Base-by-base conservation (phyloP, 1,140 invertebrate genomes). In the Chironomus tepperi region DNA sequence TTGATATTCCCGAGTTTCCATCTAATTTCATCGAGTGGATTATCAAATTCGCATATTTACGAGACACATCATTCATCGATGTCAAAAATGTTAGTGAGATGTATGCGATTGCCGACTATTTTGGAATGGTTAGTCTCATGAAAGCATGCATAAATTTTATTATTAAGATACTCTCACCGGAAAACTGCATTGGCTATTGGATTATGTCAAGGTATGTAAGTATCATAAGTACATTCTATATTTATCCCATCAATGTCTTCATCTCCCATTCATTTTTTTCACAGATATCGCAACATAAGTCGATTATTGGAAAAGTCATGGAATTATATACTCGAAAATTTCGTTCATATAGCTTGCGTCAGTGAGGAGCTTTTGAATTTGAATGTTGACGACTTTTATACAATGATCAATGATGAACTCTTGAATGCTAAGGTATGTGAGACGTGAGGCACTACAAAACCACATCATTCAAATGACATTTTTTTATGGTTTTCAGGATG, bases 181-280 rank as follows among this genome's bases (percentile, higher is more conserved):
- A 88, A 75, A 96, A 95, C 79, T 94, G 92, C 79, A 89, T 97
- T 65, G 89, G 90, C 16, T 89, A 95, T 43, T 87, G 91, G 83
- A 87, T 88, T 76, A 96, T 96, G 81, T 91, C 93, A 0, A 86
- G 87, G 80, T 88, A 77, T 76, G 76, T 34, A 74, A 34, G 12
- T 65, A 42, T 65, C 43, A 74, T 73, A 70, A 57, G 2, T 75
- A 81, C 79, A 80, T n/a, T n/a, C n/a, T 42, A 82, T 88, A 77
- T 89, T 89, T 79, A 84, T 87, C 77, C 86, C 77, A 84, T 88
- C 64, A 89, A 91, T 77, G n/a, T n/a, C n/a, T n/a, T n/a, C n/a
- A n/a, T n/a, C n/a, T n/a, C n/a, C n/a, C n/a, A 91, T 91, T 19
- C 19, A 2, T 70, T 19, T 16, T 19, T 57, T 57, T 15, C 19